Evolutionary conservation across 2,888 invertebrate species (phyloP).

Genomic region (Zonitis immaculata): DNA sequence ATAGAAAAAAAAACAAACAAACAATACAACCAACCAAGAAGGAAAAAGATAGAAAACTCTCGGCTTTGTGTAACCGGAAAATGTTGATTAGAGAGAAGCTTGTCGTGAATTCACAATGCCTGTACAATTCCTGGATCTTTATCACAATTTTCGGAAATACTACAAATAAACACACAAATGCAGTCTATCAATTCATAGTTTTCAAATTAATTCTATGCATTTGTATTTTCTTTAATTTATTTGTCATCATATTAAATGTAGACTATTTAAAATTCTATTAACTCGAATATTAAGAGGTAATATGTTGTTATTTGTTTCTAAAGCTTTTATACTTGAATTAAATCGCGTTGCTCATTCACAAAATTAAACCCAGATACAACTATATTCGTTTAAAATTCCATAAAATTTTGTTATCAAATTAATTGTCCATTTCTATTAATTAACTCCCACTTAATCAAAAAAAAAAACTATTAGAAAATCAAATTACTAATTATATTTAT

Average conservation of each 20-base stretch:
- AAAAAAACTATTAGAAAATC: too few species aligned
- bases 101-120: constrained; percentile 23
- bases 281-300: constrained; percentile 7
- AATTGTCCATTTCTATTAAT: constrained; percentile 14
- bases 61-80: constrained; percentile 23
- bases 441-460: constrained; percentile 13
- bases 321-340: constrained; percentile 16
- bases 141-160: constrained; percentile 18
- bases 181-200: constrained; percentile 19
- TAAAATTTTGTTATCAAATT: constrained; percentile 11
- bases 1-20: neutral
- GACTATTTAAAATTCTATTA: constrained; percentile 11
- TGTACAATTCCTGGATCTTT: constrained; percentile 18
- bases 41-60: constrained; percentile 17
- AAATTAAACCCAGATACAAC: constrained; percentile 14
- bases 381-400: constrained; percentile 13
- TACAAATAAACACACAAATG: neutral
- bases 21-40: too few species aligned
- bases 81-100: constrained; percentile 25
- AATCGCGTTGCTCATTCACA: constrained; percentile 10
- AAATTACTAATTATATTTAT: too few species aligned
- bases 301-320: constrained; percentile 9
- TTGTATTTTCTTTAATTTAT: constrained; percentile 2
- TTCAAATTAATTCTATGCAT: constrained; percentile 16
- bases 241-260: constrained; percentile 3